Evolutionary conservation across 2,888 invertebrate genomes (phyloP).

Genomic region (Gari tellinella): DNA sequence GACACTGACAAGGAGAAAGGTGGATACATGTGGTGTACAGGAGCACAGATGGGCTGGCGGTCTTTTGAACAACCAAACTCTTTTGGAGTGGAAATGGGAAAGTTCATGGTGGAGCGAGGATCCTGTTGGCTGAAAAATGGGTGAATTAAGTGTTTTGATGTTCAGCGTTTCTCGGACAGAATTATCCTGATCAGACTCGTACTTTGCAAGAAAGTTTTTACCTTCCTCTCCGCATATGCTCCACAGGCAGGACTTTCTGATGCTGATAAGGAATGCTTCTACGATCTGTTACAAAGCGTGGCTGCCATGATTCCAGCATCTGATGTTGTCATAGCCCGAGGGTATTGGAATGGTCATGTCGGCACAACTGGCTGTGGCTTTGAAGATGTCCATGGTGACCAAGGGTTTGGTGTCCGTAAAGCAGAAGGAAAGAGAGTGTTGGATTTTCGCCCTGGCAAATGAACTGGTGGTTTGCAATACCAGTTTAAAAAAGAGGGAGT

Average conservation of each 20-base stretch:
- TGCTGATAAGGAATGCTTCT: too few relatives aligned
- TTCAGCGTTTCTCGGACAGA: too few relatives aligned
- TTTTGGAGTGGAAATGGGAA: conserved; percentile 21
- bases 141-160: conserved; percentile 17
- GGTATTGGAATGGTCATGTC: conserved; percentile 34
- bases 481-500: conserved; percentile 13
- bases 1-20: conserved; percentile 22
- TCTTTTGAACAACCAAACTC: conserved; percentile 11
- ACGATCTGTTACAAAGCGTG: conserved; percentile 11
- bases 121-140: conserved; percentile 24
- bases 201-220: conserved; percentile 17
- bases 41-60: conserved; percentile 26
- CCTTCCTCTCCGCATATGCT: too few relatives aligned
- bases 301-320: conserved; percentile 25
- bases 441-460: conserved; percentile 31
- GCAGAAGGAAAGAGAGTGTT: conserved; percentile 15
- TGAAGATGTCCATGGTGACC: conserved; percentile 20
- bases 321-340: conserved; percentile 14
- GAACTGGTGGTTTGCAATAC: conserved; percentile 28
- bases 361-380: conserved; percentile 11
- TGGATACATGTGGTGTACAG: conserved; percentile 19
- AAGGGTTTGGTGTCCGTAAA: conserved; percentile 10
- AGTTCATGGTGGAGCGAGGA: conserved; percentile 17
- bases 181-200: too few relatives aligned
- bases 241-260: too few relatives aligned